These are phyloP conservation scores for Pachymerium ferrugineum DNA, from an alignment of 2,888 invertebrate genomes.

Conservation along the genomic window DNA sequence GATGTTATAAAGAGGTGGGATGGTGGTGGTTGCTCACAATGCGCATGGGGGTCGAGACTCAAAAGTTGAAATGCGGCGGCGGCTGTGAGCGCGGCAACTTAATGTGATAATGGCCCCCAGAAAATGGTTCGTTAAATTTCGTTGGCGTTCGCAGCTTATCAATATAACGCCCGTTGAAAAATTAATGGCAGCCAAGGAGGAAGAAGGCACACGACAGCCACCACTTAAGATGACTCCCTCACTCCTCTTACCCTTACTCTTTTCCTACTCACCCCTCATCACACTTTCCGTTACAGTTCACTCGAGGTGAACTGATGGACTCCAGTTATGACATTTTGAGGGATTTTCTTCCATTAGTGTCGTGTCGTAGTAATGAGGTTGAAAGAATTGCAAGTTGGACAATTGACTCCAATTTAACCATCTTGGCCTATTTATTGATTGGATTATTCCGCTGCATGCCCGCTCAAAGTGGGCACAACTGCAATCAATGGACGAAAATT, in stretches of 20 bases:
- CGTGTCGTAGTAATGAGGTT: not conserved
- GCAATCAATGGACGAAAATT: not conserved
- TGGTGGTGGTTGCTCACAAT: not conserved
- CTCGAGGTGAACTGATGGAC: not conserved
- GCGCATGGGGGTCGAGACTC: not conserved
- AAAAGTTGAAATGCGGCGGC: not conserved
- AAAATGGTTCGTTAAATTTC: slow-evolving; percentile 28
- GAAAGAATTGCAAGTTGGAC: not conserved
- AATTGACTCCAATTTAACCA: not conserved
- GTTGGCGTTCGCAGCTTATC: slow-evolving; percentile 22
- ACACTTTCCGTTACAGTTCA: not conserved
- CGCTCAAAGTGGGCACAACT: not conserved
- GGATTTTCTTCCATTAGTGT: not conserved
- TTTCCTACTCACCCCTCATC: not conserved
- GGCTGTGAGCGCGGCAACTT: not conserved
- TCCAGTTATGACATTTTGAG: not conserved
- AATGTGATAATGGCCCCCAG: slow-evolving; percentile 25
- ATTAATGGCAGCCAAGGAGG: not conserved
- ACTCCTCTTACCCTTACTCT: not conserved
- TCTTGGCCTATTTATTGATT: not conserved
- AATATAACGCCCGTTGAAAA: slow-evolving; percentile 27
- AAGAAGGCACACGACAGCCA: not conserved
- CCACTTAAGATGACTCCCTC: not conserved
- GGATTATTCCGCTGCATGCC: not conserved
- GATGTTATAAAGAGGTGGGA: not conserved